Evolutionary conservation across 2,113 vertebrate genomes (phyloP).

Genomic region (Scophthalmus maximus): DNA sequence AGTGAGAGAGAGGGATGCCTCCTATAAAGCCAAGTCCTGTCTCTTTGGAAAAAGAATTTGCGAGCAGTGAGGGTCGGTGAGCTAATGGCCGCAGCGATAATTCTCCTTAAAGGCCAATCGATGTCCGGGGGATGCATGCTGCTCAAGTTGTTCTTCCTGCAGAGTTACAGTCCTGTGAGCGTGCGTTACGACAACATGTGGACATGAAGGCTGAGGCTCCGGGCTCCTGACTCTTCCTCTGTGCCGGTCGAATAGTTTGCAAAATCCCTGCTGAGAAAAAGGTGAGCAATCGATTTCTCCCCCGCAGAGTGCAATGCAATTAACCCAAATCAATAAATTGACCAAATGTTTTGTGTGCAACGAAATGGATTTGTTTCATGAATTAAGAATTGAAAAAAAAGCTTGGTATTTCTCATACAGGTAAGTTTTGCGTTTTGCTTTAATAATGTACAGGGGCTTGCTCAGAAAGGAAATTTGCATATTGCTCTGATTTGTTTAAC

Average conservation of each 20-base stretch:
- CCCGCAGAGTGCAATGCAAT: background rate
- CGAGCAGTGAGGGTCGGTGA: conserved; percentile 30
- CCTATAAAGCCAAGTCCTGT: conserved; percentile 73
- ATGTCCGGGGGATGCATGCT: conserved; percentile 23
- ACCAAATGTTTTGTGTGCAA: background rate
- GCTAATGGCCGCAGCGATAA: conserved; percentile 43
- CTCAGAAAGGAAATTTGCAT: background rate
- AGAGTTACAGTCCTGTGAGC: conserved; percentile 42
- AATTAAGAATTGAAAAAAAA: background rate
- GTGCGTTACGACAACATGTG: conserved; percentile 62
- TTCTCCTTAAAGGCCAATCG: conserved; percentile 35
- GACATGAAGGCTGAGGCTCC: conserved; percentile 50
- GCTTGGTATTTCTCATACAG: background rate
- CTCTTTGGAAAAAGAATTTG: conserved; percentile 58
- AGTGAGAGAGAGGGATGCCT: conserved; percentile 49
- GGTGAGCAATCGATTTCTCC: conserved; percentile 58
- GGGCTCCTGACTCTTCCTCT: conserved; percentile 40
- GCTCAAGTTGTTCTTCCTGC: conserved; percentile 35
- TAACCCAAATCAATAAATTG: background rate
- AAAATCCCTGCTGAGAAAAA: conserved; percentile 36
- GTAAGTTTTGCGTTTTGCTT: conserved; percentile 1
- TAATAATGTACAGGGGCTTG: background rate
- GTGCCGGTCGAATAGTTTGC: conserved; percentile 31
- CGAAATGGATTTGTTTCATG: background rate
- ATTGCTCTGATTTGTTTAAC: background rate